A percentile compares a stretch with the other conserved stretches of the same genome.
These are phyloP conservation scores for Parapsyche elsis DNA, from an alignment of 1,140 invertebrate species.

Conservation along the genomic window DNA sequence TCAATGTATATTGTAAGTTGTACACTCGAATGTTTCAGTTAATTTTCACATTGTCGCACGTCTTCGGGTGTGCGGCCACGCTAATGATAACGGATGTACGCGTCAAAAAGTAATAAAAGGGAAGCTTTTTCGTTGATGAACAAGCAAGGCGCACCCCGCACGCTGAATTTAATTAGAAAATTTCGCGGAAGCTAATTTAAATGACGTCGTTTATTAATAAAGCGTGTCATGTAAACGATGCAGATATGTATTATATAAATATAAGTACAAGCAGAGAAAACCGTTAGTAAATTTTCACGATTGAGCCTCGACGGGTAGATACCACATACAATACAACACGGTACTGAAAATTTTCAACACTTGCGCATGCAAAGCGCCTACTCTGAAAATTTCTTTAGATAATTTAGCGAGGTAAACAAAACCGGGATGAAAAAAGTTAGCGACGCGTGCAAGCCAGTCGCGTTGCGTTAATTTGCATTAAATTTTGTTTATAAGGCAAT, in stretches of 20 bases:
- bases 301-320: too few relatives aligned
- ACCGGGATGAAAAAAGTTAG: slow-evolving; percentile 9
- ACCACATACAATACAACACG: too few relatives aligned
- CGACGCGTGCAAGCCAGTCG: neutral
- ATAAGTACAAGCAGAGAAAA: too few relatives aligned
- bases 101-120: slow-evolving; percentile 22
- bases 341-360: too few relatives aligned
- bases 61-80: too few relatives aligned
- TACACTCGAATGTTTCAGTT: too few relatives aligned
- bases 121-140: slow-evolving; percentile 19
- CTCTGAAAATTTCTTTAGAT: neutral
- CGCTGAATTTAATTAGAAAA: slow-evolving; percentile 25
- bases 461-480: slow-evolving; percentile 33
- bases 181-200: slow-evolving; percentile 18
- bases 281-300: too few relatives aligned
- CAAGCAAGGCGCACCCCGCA: neutral
- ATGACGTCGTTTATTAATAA: slow-evolving; percentile 10
- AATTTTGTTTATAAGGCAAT: slow-evolving; percentile 38
- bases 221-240: neutral
- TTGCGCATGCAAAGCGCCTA: neutral
- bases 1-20: too few relatives aligned
- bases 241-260: neutral
- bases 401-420: neutral
- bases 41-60: too few relatives aligned
- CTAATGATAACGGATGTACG: neutral